Percentiles rank a stretch among this genome's conserved stretches.
These are phyloP conservation scores for Ameiurus melas DNA, from an alignment of 2,113 vertebrate species.

Conservation along the genomic window DNA sequence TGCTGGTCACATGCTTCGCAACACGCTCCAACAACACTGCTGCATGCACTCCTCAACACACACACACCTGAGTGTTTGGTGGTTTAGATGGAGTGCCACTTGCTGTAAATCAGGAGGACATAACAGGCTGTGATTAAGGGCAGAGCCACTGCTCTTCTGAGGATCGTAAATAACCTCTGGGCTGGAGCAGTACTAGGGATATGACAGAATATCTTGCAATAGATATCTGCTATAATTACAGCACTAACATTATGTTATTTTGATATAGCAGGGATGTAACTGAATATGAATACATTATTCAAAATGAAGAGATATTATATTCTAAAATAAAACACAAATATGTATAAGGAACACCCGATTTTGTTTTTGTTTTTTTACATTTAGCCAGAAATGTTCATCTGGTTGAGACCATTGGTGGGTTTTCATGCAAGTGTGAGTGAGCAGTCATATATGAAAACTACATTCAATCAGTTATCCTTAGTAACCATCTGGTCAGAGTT, in stretches of 20 bases:
- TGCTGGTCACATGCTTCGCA: not conserved
- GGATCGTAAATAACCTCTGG: conserved; percentile 67
- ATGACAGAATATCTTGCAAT: conserved; percentile 4
- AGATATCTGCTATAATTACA: not conserved
- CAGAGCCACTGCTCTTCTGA: conserved; percentile 51
- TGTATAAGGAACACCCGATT: not conserved
- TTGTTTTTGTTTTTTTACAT: not conserved
- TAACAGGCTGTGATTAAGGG: conserved; percentile 64
- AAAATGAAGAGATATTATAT: not conserved
- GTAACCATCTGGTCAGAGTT: not conserved
- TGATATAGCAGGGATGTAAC: not conserved
- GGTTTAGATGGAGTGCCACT: conserved; percentile 58
- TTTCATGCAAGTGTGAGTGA: not conserved
- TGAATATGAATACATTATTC: not conserved
- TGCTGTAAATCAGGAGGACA: conserved; percentile 63
- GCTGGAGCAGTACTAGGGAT: conserved; percentile 57
- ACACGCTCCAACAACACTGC: not conserved
- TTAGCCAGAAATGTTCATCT: not conserved
- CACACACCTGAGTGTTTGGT: not conserved
- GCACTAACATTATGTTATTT: not conserved
- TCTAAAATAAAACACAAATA: not conserved
- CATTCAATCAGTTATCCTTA: not conserved
- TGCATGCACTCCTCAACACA: not conserved
- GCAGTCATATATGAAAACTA: not conserved
- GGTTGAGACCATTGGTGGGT: not conserved